Evolutionary conservation across 2,888 invertebrate genomes (phyloP).

Genomic region (Tillus elongatus): DNA sequence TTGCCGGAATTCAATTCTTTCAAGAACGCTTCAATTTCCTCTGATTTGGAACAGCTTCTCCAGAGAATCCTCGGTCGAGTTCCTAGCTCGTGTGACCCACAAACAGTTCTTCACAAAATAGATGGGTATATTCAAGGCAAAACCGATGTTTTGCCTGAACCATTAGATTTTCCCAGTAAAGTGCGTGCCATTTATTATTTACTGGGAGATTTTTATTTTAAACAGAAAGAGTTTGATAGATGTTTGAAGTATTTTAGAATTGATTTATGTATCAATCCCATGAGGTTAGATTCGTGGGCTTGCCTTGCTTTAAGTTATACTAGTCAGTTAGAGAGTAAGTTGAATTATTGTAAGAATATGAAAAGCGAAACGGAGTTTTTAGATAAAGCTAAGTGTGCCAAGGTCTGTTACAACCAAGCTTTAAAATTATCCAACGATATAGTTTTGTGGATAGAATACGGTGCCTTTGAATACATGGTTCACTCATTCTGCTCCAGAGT

Average conservation of each 20-base stretch:
- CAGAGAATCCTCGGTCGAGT: slow-evolving; percentile 60
- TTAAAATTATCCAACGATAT: slow-evolving; percentile 66
- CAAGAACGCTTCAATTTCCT: slow-evolving; percentile 65
- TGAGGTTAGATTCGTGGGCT: slow-evolving; percentile 87
- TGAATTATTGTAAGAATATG: slow-evolving; percentile 63
- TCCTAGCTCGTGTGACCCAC: slow-evolving; percentile 60
- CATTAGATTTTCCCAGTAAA: slow-evolving; percentile 36
- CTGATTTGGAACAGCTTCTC: slow-evolving; percentile 68
- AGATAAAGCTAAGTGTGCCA: slow-evolving; percentile 60
- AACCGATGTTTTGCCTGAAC: slow-evolving; percentile 26
- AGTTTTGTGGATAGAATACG: slow-evolving; percentile 84
- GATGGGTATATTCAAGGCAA: slow-evolving; percentile 59
- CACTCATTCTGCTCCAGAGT: slow-evolving; percentile 84
- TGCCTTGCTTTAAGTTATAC: slow-evolving; percentile 75
- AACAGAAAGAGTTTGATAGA: slow-evolving; percentile 62
- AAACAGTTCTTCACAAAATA: slow-evolving; percentile 52
- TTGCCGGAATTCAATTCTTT: slow-evolving; percentile 76
- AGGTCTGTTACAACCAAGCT: slow-evolving; percentile 74
- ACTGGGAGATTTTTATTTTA: slow-evolving; percentile 88
- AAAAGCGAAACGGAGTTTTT: slow-evolving; percentile 56
- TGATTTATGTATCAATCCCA: slow-evolving; percentile 73
- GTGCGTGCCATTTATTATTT: slow-evolving; percentile 72
- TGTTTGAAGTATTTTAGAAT: slow-evolving; percentile 74
- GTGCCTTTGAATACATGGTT: slow-evolving; percentile 79
- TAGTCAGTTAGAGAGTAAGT: slow-evolving; percentile 66